Percentiles rank a stretch among this genome's conserved stretches.
phyloP scores from a whole-genome alignment of 2,888 invertebrate genomes.

The Xestia ashworthii region DNA sequence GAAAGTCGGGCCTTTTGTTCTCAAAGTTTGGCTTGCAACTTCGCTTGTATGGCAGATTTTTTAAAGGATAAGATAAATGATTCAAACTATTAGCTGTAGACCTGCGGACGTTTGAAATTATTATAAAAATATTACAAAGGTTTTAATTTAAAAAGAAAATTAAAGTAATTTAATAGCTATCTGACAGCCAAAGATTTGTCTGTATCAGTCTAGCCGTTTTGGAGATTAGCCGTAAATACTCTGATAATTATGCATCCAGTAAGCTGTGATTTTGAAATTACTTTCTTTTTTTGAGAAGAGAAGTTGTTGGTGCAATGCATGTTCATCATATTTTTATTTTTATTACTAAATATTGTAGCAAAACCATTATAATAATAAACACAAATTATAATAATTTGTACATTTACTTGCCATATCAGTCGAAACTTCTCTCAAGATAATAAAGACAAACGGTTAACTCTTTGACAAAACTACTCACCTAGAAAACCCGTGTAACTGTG shows the following conservation, averaged over 20 bases:
- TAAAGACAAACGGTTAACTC: background rate
- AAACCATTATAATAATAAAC: background rate
- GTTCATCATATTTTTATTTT: background rate
- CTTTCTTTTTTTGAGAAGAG: too few species aligned
- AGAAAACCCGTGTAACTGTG: background rate
- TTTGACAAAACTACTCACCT: background rate
- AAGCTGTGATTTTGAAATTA: too few species aligned
- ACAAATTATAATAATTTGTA: too few species aligned
- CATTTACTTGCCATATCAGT: too few species aligned
- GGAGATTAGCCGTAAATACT: too few species aligned
- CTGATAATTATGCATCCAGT: too few species aligned
- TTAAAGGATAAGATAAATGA: slow-evolving; percentile 23
- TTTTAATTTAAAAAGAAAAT: too few species aligned
- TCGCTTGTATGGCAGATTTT: slow-evolving; percentile 12
- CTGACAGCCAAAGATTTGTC: too few species aligned
- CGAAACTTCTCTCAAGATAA: background rate
- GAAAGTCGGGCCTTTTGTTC: slow-evolving; percentile 56
- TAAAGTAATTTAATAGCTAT: too few species aligned
- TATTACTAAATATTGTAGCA: background rate
- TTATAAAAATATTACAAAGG: too few species aligned
- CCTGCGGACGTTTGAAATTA: too few species aligned
- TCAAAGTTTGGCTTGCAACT: slow-evolving; percentile 42
- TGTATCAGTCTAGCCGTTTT: too few species aligned
- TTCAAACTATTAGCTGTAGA: background rate
- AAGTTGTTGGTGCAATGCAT: background rate